These are phyloP conservation scores for Aurelia sp. DNA, from an alignment of 30 jellyfish, hydroid and myxozoan genomes.

Conservation along the genomic window DNA sequence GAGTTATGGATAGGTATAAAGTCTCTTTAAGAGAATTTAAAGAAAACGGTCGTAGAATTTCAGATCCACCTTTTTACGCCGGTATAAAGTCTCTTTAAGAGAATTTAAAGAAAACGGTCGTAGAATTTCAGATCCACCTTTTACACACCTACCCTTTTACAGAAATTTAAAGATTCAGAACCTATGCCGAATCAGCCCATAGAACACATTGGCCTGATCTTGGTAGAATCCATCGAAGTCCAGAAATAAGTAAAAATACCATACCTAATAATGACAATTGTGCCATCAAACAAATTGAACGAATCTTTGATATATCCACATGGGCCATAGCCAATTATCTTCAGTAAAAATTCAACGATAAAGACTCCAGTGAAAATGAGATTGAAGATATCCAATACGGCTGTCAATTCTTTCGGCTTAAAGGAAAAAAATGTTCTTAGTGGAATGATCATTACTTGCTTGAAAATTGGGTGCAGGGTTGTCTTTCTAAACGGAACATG, in stretches of 20 bases:
- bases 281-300: slow-evolving; percentile 92
- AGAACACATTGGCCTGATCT: not conserved
- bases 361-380: slow-evolving; percentile 85
- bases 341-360: slow-evolving; percentile 75
- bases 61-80: no score
- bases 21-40: no score
- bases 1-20: no score
- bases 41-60: no score
- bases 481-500: no score
- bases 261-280: slow-evolving; percentile 91
- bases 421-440: not conserved
- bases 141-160: no score
- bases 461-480: no score
- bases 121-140: no score
- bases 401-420: slow-evolving; percentile 85
- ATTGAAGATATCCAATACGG: slow-evolving; percentile 82
- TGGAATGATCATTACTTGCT: no score
- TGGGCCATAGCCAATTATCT: slow-evolving; percentile 83
- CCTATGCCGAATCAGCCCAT: not conserved
- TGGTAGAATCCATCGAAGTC: not conserved
- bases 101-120: no score
- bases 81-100: no score
- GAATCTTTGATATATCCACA: slow-evolving; percentile 95
- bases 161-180: no score
- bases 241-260: not conserved